A percentile compares a stretch with the other conserved stretches of the same genome.
These are phyloP conservation scores for Eueides isabella DNA, from an alignment of 1,140 invertebrate species.

Conservation along the genomic window DNA sequence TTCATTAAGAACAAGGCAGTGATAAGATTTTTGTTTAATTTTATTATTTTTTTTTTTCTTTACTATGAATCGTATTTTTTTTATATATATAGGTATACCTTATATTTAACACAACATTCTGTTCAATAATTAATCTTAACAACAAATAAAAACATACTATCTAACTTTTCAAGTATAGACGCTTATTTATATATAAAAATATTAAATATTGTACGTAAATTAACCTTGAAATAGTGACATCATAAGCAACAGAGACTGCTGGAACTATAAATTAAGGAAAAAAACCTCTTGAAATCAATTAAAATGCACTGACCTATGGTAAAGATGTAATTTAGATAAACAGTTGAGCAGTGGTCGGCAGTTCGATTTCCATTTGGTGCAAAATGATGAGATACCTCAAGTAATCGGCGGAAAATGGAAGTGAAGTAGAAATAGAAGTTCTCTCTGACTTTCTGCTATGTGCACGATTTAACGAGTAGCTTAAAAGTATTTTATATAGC, in stretches of 20 bases:
- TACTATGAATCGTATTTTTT: too few species aligned
- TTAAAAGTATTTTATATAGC: too few species aligned
- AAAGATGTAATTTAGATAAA: not conserved
- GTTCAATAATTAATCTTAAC: too few species aligned
- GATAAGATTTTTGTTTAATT: not conserved
- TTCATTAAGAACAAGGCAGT: not conserved
- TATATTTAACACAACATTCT: too few species aligned
- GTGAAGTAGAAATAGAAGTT: too few species aligned
- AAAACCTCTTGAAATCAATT: not conserved
- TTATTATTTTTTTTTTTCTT: not conserved
- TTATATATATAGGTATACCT: too few species aligned
- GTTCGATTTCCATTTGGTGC: not conserved
- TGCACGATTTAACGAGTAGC: too few species aligned
- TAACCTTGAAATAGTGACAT: slow-evolving; percentile 1
- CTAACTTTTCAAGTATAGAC: not conserved
- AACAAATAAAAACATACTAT: not conserved
- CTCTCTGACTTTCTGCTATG: too few species aligned
- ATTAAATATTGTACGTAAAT: not conserved
- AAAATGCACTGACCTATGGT: not conserved
- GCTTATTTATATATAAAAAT: not conserved
- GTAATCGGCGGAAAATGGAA: too few species aligned
- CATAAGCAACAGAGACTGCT: not conserved
- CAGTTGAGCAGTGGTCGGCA: not conserved
- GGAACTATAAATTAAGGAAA: slow-evolving; percentile 4
- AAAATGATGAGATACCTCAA: too few species aligned